Conservation (phyloP, 2,888 invertebrate genomes). For the Phrixothrix hirtus region DNA sequence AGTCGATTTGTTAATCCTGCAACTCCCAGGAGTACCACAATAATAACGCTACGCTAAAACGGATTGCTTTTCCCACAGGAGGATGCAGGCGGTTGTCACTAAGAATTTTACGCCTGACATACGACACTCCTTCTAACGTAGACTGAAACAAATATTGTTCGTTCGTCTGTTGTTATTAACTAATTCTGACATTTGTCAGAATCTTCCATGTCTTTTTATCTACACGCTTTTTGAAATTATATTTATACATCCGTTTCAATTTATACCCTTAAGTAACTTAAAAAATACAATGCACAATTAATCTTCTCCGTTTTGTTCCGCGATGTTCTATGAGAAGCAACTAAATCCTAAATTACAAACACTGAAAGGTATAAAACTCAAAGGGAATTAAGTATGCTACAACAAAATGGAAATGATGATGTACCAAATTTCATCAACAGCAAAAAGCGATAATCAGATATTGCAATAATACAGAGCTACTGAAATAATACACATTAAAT, state of each 20-base stretch:
- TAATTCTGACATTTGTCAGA: constrained; percentile 35
- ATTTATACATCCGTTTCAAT: constrained; percentile 3
- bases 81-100: constrained; percentile 45
- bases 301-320: no score
- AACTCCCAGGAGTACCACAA: constrained; percentile 32
- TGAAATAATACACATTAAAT: constrained; percentile 57
- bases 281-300: no score
- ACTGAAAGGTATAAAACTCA: no score
- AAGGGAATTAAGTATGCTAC: not conserved
- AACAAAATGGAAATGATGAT: not conserved
- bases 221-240: constrained; percentile 7
- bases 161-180: constrained; percentile 42
- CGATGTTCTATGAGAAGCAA: no score
- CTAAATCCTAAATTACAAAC: no score
- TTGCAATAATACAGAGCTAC: constrained; percentile 46
- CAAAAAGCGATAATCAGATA: constrained; percentile 52
- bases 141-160: constrained; percentile 49
- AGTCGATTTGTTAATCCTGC: constrained; percentile 26
- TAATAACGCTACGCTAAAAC: constrained; percentile 35
- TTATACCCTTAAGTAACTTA: no score
- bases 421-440: constrained; percentile 10
- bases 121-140: constrained; percentile 44
- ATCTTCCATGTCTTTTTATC: constrained; percentile 5
- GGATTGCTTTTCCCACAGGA: constrained; percentile 33
- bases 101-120: constrained; percentile 48